A percentile compares a stretch with the other conserved stretches of the same genome.
phyloP scores from a whole-genome alignment of 2,797 vertebrate species.

The Sebastes melanostomus region DNA sequence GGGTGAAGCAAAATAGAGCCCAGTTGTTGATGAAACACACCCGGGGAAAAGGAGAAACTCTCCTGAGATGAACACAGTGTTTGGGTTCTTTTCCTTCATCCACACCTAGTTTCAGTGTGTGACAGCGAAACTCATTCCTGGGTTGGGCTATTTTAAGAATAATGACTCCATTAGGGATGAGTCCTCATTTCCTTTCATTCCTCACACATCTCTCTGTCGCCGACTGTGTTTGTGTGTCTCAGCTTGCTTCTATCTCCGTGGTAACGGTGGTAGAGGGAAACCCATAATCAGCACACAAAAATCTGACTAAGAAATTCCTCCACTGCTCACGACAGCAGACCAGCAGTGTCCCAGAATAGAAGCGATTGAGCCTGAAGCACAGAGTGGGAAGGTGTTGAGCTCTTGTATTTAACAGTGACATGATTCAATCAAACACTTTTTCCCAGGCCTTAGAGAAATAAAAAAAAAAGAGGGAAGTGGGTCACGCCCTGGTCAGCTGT shows the following conservation, averaged over 20 bases:
- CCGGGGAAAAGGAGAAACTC: conserved; percentile 5
- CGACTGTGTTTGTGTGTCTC: conserved; percentile 67
- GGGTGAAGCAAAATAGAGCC: not conserved
- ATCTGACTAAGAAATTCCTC: conserved; percentile 61
- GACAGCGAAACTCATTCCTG: conserved; percentile 1
- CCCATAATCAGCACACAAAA: conserved; percentile 67
- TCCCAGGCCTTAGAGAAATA: conserved; percentile 39
- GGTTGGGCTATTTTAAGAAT: conserved; percentile 52
- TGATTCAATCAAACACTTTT: conserved; percentile 45
- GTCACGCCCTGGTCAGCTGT: conserved; percentile 71
- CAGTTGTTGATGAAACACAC: conserved; percentile 12
- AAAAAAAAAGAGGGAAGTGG: conserved; percentile 46
- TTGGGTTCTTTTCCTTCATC: conserved; percentile 5
- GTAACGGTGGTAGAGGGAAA: conserved; percentile 69
- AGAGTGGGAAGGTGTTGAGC: conserved; percentile 15
- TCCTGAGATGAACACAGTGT: not conserved
- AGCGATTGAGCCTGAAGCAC: not conserved
- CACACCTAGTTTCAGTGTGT: conserved; percentile 45
- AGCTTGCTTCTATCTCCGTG: conserved; percentile 54
- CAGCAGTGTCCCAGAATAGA: conserved; percentile 45
- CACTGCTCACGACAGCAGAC: conserved; percentile 33
- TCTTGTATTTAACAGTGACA: conserved; percentile 14
- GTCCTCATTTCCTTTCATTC: conserved; percentile 67
- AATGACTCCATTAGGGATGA: conserved; percentile 65
- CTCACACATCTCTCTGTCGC: conserved; percentile 40